Conservation (phyloP, 2,113 vertebrate genomes). For the Cyanoderma ruficeps region DNA sequence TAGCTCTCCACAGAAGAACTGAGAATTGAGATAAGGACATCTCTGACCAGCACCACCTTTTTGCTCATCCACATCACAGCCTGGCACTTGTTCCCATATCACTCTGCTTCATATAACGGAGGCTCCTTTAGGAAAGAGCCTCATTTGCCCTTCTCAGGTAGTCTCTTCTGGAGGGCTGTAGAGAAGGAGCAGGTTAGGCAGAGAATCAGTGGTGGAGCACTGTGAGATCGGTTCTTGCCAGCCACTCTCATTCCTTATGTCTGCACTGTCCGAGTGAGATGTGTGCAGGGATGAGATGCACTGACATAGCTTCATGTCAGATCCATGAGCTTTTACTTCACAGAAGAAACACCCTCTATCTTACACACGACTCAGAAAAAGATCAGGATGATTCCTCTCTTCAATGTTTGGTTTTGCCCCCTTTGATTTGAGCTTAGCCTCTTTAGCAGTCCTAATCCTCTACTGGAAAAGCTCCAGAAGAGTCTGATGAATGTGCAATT, state of each 20-base stretch:
- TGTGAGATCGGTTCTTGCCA: accelerated
- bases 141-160: not conserved
- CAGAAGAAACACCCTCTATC: not conserved
- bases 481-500: not conserved
- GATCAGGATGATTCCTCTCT: not conserved
- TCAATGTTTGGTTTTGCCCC: not conserved
- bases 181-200: not conserved
- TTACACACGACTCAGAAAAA: not conserved
- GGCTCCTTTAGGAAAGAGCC: not conserved
- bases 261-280: not conserved
- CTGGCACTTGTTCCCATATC: not conserved
- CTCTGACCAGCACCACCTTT: not conserved
- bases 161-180: not conserved
- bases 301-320: accelerated
- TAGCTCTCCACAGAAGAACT: not conserved
- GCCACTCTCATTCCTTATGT: accelerated
- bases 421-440: not conserved
- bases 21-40: not conserved
- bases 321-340: not conserved
- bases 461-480: not conserved
- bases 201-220: not conserved
- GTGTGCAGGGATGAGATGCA: not conserved
- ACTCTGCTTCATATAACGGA: not conserved
- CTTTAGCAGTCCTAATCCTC: not conserved
- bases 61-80: not conserved